phyloP scores from a whole-genome alignment of 2,113 vertebrate genomes.

The Seriola quinqueradiata region DNA sequence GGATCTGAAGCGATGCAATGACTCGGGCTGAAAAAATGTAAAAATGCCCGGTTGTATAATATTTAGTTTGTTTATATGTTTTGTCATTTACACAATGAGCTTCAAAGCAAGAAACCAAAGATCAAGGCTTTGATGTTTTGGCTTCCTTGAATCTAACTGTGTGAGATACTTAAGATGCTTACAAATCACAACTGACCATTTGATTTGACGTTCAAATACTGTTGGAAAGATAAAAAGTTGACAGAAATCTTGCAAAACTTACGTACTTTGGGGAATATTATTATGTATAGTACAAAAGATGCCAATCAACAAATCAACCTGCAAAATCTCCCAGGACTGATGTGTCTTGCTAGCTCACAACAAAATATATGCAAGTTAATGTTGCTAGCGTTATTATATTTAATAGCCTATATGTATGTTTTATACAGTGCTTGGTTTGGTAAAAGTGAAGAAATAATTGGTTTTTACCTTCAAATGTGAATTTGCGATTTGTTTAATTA shows the following conservation, averaged over 20 bases:
- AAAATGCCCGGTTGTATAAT: background rate
- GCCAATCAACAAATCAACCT: background rate
- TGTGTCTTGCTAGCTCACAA: background rate
- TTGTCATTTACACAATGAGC: constrained; percentile 19
- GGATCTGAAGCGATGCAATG: constrained; percentile 8
- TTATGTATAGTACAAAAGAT: background rate
- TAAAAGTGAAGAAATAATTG: constrained; percentile 37
- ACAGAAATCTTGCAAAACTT: background rate
- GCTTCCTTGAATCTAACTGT: constrained; percentile 10
- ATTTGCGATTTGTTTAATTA: constrained; percentile 35
- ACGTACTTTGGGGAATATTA: background rate
- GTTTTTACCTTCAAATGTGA: constrained; percentile 58
- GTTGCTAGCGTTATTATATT: constrained; percentile 14
- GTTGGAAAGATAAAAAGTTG: background rate
- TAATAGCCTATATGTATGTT: constrained; percentile 15
- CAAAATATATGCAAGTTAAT: constrained; percentile 28
- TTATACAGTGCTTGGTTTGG: constrained; percentile 4
- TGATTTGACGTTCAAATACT: background rate
- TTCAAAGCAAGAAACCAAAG: constrained; percentile 51
- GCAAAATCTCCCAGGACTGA: background rate
- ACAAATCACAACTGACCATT: constrained; percentile 27
- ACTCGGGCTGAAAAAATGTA: background rate
- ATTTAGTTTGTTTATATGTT: background rate
- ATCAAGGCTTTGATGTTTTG: constrained; percentile 16
- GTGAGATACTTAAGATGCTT: constrained; percentile 1